phyloP scores from a whole-genome alignment of 2,888 invertebrate species.

The Petrophora chlorosata region DNA sequence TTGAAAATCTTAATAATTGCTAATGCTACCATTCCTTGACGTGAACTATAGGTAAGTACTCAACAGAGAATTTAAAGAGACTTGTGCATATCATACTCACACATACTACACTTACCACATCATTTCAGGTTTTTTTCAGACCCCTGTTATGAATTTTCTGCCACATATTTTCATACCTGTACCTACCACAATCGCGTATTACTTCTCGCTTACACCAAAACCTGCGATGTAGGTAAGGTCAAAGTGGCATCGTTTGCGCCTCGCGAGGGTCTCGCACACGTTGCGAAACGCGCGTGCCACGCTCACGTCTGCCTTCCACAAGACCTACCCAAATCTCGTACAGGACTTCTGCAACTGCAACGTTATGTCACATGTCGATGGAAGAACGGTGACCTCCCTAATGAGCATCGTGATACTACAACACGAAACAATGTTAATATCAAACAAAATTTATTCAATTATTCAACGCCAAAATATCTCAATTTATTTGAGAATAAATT shows the following conservation, averaged over 20 bases:
- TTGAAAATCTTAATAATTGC: no score
- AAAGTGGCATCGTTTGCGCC: constrained; percentile 68
- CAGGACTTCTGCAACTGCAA: constrained; percentile 31
- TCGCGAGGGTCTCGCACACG: constrained; percentile 54
- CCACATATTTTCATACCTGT: no score
- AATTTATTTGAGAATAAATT: constrained; percentile 41
- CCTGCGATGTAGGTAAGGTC: constrained; percentile 58
- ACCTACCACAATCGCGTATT: not conserved
- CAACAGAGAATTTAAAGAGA: no score
- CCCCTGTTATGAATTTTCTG: no score
- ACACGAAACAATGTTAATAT: constrained; percentile 35
- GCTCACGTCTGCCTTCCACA: constrained; percentile 43
- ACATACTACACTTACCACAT: no score
- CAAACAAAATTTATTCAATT: constrained; percentile 27
- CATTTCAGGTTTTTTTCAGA: no score
- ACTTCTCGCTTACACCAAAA: constrained; percentile 29
- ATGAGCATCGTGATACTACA: constrained; percentile 36
- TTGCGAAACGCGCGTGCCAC: constrained; percentile 53
- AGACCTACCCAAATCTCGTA: constrained; percentile 39
- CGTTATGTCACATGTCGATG: constrained; percentile 42
- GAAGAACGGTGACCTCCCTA: constrained; percentile 37
- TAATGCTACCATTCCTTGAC: no score
- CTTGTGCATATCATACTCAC: no score
- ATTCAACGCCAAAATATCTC: constrained; percentile 9
- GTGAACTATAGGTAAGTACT: no score